phyloP scores from a whole-genome alignment of 2,888 invertebrate species.

The Drosophila quinaria region DNA sequence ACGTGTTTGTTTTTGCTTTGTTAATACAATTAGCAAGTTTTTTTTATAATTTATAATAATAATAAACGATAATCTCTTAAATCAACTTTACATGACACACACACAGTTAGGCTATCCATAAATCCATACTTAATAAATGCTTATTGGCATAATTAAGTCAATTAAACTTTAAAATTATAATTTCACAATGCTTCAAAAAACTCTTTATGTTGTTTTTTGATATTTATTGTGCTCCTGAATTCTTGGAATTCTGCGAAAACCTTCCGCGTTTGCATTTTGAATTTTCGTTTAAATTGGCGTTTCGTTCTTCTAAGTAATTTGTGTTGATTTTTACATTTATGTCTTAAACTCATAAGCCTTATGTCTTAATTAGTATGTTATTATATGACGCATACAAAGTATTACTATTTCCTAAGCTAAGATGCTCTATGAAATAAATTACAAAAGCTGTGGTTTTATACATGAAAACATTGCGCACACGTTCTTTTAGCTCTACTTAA shows the following conservation, averaged over 20 bases:
- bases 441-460: slow-evolving; percentile 83
- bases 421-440: slow-evolving; percentile 80
- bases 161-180: slow-evolving; percentile 42
- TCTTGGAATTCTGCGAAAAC: slow-evolving; percentile 72
- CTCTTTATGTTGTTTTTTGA: slow-evolving; percentile 5
- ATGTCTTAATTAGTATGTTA: slow-evolving; percentile 27
- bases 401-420: slow-evolving; percentile 40
- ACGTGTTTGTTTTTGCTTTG: slow-evolving; percentile 80
- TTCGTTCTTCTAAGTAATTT: slow-evolving; percentile 72
- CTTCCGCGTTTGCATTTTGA: slow-evolving; percentile 34
- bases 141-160: slow-evolving; percentile 39
- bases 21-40: slow-evolving; percentile 70
- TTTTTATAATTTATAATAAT: slow-evolving; percentile 45
- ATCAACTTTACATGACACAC: slow-evolving; percentile 71
- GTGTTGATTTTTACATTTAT: slow-evolving; percentile 64
- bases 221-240: slow-evolving; percentile 47
- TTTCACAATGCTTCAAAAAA: slow-evolving; percentile 44
- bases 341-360: slow-evolving; percentile 39
- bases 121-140: slow-evolving; percentile 38
- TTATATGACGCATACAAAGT: slow-evolving; percentile 27
- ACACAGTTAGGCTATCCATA: slow-evolving; percentile 47
- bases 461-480: slow-evolving; percentile 54
- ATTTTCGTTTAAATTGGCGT: slow-evolving; percentile 78
- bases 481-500: slow-evolving; percentile 52
- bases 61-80: slow-evolving; percentile 47